Evolutionary conservation across 2,888 invertebrate genomes (phyloP).

Genomic region (Coecobrya sp.): DNA sequence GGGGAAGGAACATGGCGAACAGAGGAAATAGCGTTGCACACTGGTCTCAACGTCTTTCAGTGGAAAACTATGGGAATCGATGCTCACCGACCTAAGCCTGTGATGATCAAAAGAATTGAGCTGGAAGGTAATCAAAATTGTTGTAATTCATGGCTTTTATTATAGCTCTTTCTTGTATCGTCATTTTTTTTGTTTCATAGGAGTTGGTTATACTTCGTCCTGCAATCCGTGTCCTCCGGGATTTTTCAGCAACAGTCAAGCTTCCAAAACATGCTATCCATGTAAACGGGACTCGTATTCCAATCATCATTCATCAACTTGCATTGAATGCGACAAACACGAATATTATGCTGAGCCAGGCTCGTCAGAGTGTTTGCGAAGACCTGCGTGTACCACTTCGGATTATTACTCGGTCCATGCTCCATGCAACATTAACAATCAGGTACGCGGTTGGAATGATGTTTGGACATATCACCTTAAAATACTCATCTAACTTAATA

Average conservation of each 20-base stretch:
- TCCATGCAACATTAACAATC: constrained; percentile 88
- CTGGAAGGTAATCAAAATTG: constrained; percentile 87
- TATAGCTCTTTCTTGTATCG: neutral
- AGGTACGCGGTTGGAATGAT: constrained; percentile 86
- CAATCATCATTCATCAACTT: constrained; percentile 88
- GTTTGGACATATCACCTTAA: constrained; percentile 32
- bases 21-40: constrained; percentile 88
- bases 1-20: constrained; percentile 88
- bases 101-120: constrained; percentile 88
- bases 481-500: no score
- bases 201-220: constrained; percentile 89
- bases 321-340: constrained; percentile 88
- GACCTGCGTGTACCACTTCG: constrained; percentile 88
- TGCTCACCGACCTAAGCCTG: constrained; percentile 87
- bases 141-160: neutral
- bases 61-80: constrained; percentile 89
- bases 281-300: constrained; percentile 89
- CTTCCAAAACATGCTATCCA: constrained; percentile 87
- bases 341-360: constrained; percentile 88
- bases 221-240: constrained; percentile 88
- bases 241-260: constrained; percentile 88
- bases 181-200: constrained; percentile 86
- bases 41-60: constrained; percentile 89
- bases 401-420: constrained; percentile 89
- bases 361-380: constrained; percentile 88